Base-by-base conservation (phyloP, 2,113 vertebrate species). In the Heterochromis multidens region DNA sequence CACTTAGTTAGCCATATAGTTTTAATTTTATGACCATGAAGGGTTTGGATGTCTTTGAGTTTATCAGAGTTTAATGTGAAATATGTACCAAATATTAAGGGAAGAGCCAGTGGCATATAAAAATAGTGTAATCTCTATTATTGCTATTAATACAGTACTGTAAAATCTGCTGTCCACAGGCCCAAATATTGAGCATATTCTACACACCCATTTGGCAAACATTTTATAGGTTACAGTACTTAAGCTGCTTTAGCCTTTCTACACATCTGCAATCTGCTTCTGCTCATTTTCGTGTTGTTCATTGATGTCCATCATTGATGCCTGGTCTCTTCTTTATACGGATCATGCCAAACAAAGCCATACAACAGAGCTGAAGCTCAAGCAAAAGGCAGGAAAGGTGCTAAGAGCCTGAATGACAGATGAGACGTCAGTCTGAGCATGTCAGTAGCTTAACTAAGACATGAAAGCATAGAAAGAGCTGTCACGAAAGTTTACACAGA, bases 391-490 rank as follows among this genome's bases (percentile, higher is more conserved):
- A 16, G 29, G 49, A 33, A 76, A 46, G 12, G 17, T 56, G 29
- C 19, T n/a, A 56, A n/a, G 72, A 33, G 27, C 13, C 40, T 33
- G 49, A 54, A 13, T 56, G 46, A 35, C 49, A 35, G 29, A 6
- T 2, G 6, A 56, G 46, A 35, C 12, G 31, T 35, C 21, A 77
- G 29, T 27, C 46, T 37, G n/a, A 37, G 31, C 23, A 1, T 56
- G 9, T 27, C 29, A 19, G 60, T 17, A 25, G 52, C 43, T 79
- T 29, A 46, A 46, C 12, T 10, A 60, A 63, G 21, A 86, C 37
- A 63, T 80, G 67, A 60, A 65, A 88, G 78, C 70, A 79, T 19
- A 60, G 57, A 70, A 52, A 84, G 23, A 84, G 61, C 12, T 43
- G 17, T 74, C 35, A 52, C 7, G 49, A 43, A 46, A 46, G 56